These are phyloP conservation scores for Opisthocomus hoazin DNA, from an alignment of 2,113 vertebrate species.

Conservation along the genomic window DNA sequence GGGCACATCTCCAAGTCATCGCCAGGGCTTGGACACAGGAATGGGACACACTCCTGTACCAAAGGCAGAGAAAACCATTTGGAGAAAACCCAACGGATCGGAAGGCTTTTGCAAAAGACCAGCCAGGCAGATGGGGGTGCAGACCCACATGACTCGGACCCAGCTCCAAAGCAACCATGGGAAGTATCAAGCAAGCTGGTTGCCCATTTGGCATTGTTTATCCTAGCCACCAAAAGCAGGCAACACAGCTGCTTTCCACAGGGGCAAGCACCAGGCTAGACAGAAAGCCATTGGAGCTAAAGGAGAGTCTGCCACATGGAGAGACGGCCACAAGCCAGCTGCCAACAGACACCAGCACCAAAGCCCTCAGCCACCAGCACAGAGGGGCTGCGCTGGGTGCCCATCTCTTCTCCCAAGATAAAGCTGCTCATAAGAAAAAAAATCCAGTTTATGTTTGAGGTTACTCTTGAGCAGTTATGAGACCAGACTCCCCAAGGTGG, in stretches of 20 bases:
- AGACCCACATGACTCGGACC: accelerated
- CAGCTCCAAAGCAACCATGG: background rate
- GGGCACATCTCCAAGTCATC: background rate
- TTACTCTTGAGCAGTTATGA: background rate
- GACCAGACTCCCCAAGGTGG: too few species aligned
- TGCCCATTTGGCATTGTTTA: background rate
- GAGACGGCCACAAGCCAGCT: background rate
- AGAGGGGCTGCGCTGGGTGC: background rate
- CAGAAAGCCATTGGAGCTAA: background rate
- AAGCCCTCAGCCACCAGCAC: background rate
- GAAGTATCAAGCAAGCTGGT: background rate
- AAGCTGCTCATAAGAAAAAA: background rate
- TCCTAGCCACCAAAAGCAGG: background rate
- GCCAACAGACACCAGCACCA: background rate
- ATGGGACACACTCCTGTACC: background rate
- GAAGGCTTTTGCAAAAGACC: background rate
- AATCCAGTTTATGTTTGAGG: background rate
- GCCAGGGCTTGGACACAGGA: background rate
- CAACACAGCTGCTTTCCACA: background rate
- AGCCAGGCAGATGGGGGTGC: background rate
- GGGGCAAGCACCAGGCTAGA: background rate
- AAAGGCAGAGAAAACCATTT: background rate
- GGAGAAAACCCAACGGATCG: background rate
- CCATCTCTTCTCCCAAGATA: background rate
- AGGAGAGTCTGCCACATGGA: background rate